phyloP scores from a whole-genome alignment of 2,113 vertebrate species.

The Carassius gibelio region DNA sequence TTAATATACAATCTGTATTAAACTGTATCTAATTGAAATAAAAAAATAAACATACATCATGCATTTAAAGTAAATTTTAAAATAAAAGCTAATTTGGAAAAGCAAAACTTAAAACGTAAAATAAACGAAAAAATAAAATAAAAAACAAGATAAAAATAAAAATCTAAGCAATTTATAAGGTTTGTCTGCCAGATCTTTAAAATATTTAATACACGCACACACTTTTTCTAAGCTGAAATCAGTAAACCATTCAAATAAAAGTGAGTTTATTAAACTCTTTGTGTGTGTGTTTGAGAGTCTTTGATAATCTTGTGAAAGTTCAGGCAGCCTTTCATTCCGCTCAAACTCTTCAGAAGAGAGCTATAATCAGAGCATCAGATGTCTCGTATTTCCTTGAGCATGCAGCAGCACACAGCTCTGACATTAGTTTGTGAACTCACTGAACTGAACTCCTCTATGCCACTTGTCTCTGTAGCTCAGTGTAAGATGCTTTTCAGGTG shows the following conservation, averaged over 20 bases:
- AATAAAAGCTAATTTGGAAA: too few species aligned
- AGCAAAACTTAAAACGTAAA: too few species aligned
- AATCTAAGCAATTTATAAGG: not conserved
- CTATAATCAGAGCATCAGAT: conserved; percentile 45
- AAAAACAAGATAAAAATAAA: not conserved
- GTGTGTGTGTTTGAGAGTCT: not conserved
- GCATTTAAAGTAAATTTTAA: too few species aligned
- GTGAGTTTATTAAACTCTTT: not conserved
- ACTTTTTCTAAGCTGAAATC: not conserved
- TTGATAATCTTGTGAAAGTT: conserved; percentile 42
- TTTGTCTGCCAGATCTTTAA: too few species aligned
- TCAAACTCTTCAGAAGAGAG: conserved; percentile 22
- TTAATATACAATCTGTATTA: too few species aligned
- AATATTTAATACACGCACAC: too few species aligned
- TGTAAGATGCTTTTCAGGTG: conserved; percentile 47
- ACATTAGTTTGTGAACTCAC: conserved; percentile 35
- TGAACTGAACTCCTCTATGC: conserved; percentile 38
- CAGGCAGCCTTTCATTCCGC: conserved; percentile 35
- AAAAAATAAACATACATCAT: too few species aligned
- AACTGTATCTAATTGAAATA: too few species aligned
- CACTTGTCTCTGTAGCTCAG: conserved; percentile 42
- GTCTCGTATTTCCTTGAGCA: not conserved
- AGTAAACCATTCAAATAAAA: not conserved
- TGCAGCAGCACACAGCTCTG: not conserved
- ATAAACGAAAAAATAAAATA: too few species aligned